Base-by-base conservation (phyloP, 2,797 vertebrate genomes). In the Otolemur crassicaudatus region DNA sequence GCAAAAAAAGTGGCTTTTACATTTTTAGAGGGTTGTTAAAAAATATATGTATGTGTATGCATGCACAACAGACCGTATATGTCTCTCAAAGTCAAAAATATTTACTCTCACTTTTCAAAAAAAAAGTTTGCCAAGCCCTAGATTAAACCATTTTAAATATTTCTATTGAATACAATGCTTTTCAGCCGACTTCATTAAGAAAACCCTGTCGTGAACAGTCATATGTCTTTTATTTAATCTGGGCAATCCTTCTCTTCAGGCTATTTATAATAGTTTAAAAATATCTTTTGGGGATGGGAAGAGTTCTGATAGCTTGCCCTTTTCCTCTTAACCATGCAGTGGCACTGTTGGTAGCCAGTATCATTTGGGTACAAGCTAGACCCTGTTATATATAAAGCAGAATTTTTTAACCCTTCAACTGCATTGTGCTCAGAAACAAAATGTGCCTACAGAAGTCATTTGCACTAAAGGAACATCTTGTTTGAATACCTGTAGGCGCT, bases 261-360 rank as follows among this genome's bases (percentile, higher is more conserved):
- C 77, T 87, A 61, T 77, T 96, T 90, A 69, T 93, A 91, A 58
- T 73, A 81, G 43, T 79, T 96, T 75, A 56, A 86, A 81, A 80
- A 91, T 94, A 79, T 34, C 43, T 80, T 87, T 84, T 17, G 20
- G 56, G 13, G 19, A 46, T 56, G 2, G 65, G 19, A 85, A 60
- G 8, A 12, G 4, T 72, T 91, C 70, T 91, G 29, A 65, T 85
- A 95, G 23, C 13, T 63, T 76, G 27, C 16, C 75, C 7, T 43
- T 82, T 90, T 89, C 88, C 72, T 27, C 63, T 75, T 79, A 89
- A 81, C 76, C 46, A 27, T 67, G 23, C 27, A 76, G 8, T 94
- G 60, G 6, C 60, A 80, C 9, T 76, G 0, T n/a, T 96, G 82
- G 72, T 90, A 92, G 37, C 56, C 65, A 83, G 1, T 81, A 49